These are phyloP conservation scores for Calypte anna DNA, from an alignment of 2,113 vertebrate species.

Conservation along the genomic window DNA sequence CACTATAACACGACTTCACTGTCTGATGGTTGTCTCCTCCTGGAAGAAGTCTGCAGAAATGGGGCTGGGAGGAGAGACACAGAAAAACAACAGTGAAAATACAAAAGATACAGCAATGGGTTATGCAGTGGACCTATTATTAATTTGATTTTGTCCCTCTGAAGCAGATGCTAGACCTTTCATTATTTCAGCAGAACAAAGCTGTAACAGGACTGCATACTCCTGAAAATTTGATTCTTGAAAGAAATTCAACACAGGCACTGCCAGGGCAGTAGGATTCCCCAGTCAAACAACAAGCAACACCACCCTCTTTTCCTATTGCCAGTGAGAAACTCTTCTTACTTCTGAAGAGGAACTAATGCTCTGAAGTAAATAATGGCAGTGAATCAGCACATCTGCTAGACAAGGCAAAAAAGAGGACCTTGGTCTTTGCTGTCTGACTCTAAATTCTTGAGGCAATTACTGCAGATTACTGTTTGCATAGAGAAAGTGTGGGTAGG, in stretches of 20 bases:
- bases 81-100: not conserved
- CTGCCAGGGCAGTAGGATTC: not conserved
- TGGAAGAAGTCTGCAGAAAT: not conserved
- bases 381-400: conserved; percentile 19
- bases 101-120: not conserved
- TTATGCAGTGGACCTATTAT: not conserved
- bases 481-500: not conserved
- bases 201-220: not conserved
- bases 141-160: not conserved
- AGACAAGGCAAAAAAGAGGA: not conserved
- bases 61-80: not conserved
- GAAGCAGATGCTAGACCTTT: not conserved
- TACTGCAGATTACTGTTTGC: conserved; percentile 42
- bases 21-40: not conserved
- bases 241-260: not conserved
- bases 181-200: not conserved
- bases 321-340: not conserved
- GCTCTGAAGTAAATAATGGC: not conserved
- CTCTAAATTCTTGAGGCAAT: conserved; percentile 36
- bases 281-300: not conserved
- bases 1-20: not conserved
- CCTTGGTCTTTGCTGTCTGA: not conserved
- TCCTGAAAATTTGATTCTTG: not conserved
- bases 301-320: not conserved
- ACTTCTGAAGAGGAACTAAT: not conserved